phyloP scores from a whole-genome alignment of 2,113 vertebrate genomes.

The Apaloderma vittatum region DNA sequence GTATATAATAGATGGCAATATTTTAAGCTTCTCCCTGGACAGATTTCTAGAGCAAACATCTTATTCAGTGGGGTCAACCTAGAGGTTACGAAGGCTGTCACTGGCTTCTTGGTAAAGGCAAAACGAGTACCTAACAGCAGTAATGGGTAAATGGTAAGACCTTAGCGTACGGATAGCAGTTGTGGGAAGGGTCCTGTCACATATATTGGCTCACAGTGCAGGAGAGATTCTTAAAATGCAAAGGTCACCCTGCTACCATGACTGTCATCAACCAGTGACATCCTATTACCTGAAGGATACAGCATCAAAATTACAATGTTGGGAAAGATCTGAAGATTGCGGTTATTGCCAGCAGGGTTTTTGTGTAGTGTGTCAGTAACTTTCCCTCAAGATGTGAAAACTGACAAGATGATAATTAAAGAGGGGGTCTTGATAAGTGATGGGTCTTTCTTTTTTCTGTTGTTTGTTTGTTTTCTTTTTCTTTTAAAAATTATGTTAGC shows the following conservation, averaged over 20 bases:
- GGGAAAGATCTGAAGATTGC: not conserved
- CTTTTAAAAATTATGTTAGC: not conserved
- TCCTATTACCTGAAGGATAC: not conserved
- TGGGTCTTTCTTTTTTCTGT: rapidly evolving
- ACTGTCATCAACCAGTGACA: not conserved
- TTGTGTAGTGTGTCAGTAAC: not conserved
- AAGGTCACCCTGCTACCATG: not conserved
- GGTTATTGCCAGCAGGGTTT: not conserved
- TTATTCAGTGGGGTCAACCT: not conserved
- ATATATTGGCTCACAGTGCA: not conserved
- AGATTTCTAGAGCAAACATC: not conserved
- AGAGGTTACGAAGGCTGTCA: not conserved
- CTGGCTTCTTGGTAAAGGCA: not conserved
- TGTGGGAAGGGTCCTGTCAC: not conserved
- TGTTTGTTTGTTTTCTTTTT: too few relatives aligned
- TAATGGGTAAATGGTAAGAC: not conserved
- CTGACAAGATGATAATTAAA: not conserved
- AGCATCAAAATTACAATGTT: not conserved
- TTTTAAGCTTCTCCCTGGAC: not conserved
- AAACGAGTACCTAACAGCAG: not conserved
- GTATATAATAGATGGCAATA: not conserved
- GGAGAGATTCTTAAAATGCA: not conserved
- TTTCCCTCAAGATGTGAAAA: not conserved
- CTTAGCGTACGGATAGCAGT: not conserved
- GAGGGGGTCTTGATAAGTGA: not conserved